phyloP scores from a whole-genome alignment of 1,140 invertebrate species.

The Listronotus bonariensis region DNA sequence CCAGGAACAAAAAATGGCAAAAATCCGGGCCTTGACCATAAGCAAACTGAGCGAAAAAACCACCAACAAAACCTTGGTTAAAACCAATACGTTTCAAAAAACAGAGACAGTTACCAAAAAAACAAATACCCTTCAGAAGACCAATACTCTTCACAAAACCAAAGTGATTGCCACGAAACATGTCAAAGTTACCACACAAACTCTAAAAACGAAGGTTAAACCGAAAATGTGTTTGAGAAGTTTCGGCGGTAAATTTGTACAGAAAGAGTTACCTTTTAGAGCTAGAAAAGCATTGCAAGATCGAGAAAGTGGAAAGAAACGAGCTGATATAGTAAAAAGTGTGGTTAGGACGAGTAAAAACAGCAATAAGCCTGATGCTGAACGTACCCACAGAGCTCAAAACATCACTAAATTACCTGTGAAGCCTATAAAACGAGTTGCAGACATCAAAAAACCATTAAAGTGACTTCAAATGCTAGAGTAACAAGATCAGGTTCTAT shows the following conservation, averaged over 20 bases:
- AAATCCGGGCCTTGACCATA: constrained; percentile 56
- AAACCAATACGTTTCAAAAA: constrained; percentile 50
- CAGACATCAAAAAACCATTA: not conserved
- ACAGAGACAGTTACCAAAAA: constrained; percentile 48
- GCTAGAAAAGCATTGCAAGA: constrained; percentile 24
- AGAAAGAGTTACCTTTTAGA: constrained; percentile 47
- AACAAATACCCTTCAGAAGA: constrained; percentile 46
- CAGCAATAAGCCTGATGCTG: constrained; percentile 51
- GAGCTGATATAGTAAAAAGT: constrained; percentile 30
- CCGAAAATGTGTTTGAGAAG: constrained; percentile 54
- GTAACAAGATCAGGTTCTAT: constrained; percentile 40
- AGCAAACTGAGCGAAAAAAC: constrained; percentile 55
- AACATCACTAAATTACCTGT: constrained; percentile 5
- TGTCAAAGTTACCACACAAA: constrained; percentile 49
- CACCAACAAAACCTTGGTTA: constrained; percentile 50
- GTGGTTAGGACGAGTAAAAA: constrained; percentile 19
- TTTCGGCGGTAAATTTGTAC: constrained; percentile 52
- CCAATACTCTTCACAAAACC: constrained; percentile 47
- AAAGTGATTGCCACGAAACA: constrained; percentile 52
- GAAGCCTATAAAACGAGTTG: constrained; percentile 2
- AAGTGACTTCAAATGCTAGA: constrained; percentile 11
- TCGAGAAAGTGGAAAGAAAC: constrained; percentile 27
- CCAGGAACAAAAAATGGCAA: constrained; percentile 67
- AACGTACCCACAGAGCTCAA: constrained; percentile 43
- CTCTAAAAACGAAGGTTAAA: constrained; percentile 49